A percentile compares a stretch with the other conserved stretches of the same genome.
Evolutionary conservation across 2,797 vertebrate species (phyloP).

Genomic region (Lacerta bilineata): DNA sequence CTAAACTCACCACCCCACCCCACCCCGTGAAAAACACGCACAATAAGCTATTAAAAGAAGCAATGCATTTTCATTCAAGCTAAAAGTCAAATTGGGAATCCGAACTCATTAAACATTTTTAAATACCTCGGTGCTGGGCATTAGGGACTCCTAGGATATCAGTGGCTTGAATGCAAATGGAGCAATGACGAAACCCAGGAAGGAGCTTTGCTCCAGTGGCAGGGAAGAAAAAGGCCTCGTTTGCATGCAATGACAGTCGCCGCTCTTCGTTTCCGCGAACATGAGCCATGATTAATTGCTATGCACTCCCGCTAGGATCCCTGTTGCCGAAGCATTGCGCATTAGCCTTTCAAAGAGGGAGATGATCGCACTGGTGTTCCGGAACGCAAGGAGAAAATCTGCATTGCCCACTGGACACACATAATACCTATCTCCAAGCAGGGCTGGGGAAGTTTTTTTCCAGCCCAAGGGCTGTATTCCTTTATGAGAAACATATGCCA

Average conservation of each 20-base stretch:
- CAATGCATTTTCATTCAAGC: constrained; percentile 15
- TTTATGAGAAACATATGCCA: no score
- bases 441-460: no score
- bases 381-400: not conserved
- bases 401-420: not conserved
- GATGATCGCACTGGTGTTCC: not conserved
- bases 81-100: constrained; percentile 32
- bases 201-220: not conserved
- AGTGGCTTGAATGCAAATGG: constrained; percentile 36
- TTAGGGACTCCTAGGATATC: not conserved
- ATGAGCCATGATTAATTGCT: not conserved
- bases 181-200: not conserved
- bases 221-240: not conserved
- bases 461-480: no score
- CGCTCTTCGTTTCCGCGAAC: not conserved
- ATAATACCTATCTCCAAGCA: not conserved
- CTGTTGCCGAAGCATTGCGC: not conserved
- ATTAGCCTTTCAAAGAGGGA: not conserved
- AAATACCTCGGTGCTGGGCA: constrained; percentile 7
- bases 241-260: not conserved
- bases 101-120: constrained; percentile 29
- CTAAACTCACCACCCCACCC: not conserved
- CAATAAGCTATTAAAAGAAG: constrained; percentile 9
- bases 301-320: not conserved
- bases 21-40: not conserved